These are phyloP conservation scores for Bugulina stolonifera DNA, from an alignment of 2,888 invertebrate genomes.

Conservation along the genomic window DNA sequence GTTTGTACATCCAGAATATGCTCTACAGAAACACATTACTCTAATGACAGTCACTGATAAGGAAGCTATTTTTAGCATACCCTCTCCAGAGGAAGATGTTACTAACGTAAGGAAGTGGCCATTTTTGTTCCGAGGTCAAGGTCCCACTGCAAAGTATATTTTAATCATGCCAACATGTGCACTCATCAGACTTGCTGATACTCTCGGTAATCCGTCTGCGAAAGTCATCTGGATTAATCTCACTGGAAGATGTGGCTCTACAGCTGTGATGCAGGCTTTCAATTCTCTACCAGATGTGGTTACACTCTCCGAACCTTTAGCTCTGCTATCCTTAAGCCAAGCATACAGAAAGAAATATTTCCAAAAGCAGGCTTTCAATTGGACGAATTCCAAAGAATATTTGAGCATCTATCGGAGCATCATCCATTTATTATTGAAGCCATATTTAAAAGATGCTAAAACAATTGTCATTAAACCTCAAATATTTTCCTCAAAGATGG, in stretches of 20 bases:
- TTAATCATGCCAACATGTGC: background rate
- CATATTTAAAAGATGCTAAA: background rate
- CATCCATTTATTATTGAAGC: background rate
- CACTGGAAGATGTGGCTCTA: background rate
- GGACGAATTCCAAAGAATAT: background rate
- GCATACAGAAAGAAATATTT: background rate
- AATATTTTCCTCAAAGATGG: background rate
- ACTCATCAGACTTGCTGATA: background rate
- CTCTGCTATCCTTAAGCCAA: background rate
- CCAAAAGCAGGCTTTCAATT: background rate
- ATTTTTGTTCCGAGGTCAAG: background rate
- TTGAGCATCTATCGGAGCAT: background rate
- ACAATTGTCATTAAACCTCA: background rate
- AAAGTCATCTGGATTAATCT: background rate
- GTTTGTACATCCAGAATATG: background rate
- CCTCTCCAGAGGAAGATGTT: background rate
- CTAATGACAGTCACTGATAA: background rate
- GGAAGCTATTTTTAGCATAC: background rate
- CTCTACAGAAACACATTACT: slow-evolving; percentile 11
- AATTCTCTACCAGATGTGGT: background rate
- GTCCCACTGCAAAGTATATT: background rate
- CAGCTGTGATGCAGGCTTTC: background rate
- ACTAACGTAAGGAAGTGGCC: background rate
- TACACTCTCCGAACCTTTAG: background rate
- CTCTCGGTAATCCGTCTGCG: background rate